phyloP scores from a whole-genome alignment of 2,888 invertebrate genomes.

The Eumerus sabulonum region DNA sequence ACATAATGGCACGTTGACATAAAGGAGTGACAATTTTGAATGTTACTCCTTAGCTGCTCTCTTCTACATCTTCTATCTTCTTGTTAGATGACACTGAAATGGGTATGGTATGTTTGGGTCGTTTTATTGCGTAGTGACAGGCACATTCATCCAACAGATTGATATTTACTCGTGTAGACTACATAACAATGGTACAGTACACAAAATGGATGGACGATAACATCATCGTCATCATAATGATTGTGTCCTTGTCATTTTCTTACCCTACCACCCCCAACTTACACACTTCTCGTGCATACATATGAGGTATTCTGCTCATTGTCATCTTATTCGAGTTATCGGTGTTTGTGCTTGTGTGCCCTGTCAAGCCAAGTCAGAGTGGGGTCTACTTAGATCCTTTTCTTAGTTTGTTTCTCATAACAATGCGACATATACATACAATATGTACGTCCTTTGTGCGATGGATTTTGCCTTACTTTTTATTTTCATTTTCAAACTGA shows the following conservation, averaged over 20 bases:
- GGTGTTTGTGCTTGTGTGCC: too few species aligned
- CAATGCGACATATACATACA: too few species aligned
- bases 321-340: constrained; percentile 63
- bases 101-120: not conserved
- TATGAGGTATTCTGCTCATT: constrained; percentile 54
- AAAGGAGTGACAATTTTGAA: constrained; percentile 45
- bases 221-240: constrained; percentile 58
- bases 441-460: constrained; percentile 51
- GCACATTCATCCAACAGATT: constrained; percentile 59
- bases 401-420: too few species aligned
- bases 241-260: constrained; percentile 48
- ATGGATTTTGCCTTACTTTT: constrained; percentile 17
- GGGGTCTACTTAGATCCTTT: not conserved
- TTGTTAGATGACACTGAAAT: not conserved
- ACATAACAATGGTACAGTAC: constrained; percentile 25
- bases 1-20: constrained; percentile 40
- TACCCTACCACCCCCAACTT: not conserved
- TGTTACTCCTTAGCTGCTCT: constrained; percentile 10
- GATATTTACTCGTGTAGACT: constrained; percentile 49
- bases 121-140: constrained; percentile 49
- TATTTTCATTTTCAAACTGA: constrained; percentile 13
- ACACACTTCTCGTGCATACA: constrained; percentile 34
- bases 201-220: constrained; percentile 52
- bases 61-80: too few species aligned
- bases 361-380: too few species aligned